Percentiles rank a stretch among this genome's conserved stretches.
phyloP scores from a whole-genome alignment of 37 sponge, comb jelly and placozoan genomes.

The Cladorhizidae sp. region DNA sequence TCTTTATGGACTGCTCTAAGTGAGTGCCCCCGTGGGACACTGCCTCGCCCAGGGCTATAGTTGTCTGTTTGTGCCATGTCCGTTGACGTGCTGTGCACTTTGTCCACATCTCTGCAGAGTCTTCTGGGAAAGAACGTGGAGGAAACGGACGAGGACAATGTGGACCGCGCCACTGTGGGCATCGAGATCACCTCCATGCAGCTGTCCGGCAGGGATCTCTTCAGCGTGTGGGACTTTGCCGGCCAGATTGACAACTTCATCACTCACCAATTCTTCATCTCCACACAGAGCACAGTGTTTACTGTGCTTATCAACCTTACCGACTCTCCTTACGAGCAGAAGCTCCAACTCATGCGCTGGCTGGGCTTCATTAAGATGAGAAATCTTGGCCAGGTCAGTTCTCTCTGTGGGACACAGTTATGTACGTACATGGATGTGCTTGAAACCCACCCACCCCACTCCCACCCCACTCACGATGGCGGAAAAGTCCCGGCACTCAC shows the following conservation, averaged over 20 bases:
- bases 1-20: too few species aligned
- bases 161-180: conserved; percentile 41
- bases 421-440: not conserved
- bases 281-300: conserved; percentile 73
- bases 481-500: too few species aligned
- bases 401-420: not conserved
- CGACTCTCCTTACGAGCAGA: conserved; percentile 28
- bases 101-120: too few species aligned
- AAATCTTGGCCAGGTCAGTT: conserved; percentile 63
- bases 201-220: conserved; percentile 48
- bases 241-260: conserved; percentile 76
- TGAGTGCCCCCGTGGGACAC: too few species aligned
- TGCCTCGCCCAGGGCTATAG: too few species aligned
- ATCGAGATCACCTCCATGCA: conserved; percentile 58
- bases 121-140: conserved; percentile 23
- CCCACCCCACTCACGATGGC: too few species aligned
- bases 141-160: conserved; percentile 25
- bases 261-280: conserved; percentile 80
- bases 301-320: conserved; percentile 61
- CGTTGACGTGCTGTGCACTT: too few species aligned
- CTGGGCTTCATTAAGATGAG: conserved; percentile 70
- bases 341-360: conserved; percentile 57
- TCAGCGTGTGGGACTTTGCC: conserved; percentile 84
- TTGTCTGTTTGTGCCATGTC: too few species aligned
- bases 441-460: too few species aligned